Evolutionary conservation across 2,797 vertebrate species (phyloP), one percentile per base, ranked within the genome.

Genomic region (Smutsia gigantea): DNA sequence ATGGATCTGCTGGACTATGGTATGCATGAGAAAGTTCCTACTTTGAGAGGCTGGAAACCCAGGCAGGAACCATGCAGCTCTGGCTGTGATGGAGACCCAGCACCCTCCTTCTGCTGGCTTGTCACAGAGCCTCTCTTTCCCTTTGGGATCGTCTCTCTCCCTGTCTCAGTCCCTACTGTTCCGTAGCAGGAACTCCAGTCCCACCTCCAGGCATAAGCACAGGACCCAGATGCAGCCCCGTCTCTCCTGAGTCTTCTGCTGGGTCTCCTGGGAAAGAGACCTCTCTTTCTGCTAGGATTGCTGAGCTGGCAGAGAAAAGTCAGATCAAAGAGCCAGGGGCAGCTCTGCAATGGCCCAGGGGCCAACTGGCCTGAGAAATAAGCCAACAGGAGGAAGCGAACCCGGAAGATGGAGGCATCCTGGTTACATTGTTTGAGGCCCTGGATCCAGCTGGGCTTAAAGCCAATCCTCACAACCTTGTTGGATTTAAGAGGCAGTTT

Each of bases 401-500:
- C 6, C 46, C 71, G 51, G 21, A 59, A 94, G 49, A n/a, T 4
- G 11, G 11, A 49, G 34, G 61, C n/a, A 91, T 25, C 31, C 64
- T 57, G 31, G 59, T n/a, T 21, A 31, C 42, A 63, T 42, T 29
- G 61, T 19, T 9, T 31, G 46, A 42, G 13, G 61, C 27, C 37
- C 77, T 79, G 25, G 25, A 59, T 82, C 51, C 61, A 77, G 34
- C 11, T 14, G 2, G 49, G 57, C 23, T 71, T 87, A 42, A 95
- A 64, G 19, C 13, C 15, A 59, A 63, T 42, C 25, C 31, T 90
- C 83, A 68, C 3, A 0, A 84, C 37, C 15, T 31, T 69, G 31
- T 51, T 87, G 37, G n/a, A 49, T 95, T 63, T 86, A 66, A 88
- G 51, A 49, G 79, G 42, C 29, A 59, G 7, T 79, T 29, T 87